These are phyloP conservation scores for Lumbricus terrestris DNA, from an alignment of 2,888 invertebrate species.

Conservation along the genomic window DNA sequence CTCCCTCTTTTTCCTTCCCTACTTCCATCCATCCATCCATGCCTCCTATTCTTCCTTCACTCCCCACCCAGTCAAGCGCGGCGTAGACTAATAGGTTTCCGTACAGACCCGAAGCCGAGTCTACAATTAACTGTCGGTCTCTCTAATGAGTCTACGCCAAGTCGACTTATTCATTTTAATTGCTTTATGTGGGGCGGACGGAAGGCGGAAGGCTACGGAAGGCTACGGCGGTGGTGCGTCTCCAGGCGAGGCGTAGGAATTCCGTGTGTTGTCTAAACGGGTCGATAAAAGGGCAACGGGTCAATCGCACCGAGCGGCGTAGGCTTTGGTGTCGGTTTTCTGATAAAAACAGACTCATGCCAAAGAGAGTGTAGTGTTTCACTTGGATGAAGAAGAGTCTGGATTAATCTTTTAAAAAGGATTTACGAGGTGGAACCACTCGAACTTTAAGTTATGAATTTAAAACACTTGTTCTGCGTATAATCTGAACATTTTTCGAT, in stretches of 20 bases:
- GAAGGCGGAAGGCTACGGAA: slow-evolving; percentile 3
- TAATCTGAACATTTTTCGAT: too few species aligned
- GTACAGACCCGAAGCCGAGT: not conserved
- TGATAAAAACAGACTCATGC: not conserved
- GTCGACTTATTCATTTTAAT: not conserved
- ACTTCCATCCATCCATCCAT: not conserved
- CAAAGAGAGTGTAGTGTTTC: too few species aligned
- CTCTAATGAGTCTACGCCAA: not conserved
- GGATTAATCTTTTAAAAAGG: too few species aligned
- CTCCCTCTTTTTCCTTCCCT: not conserved
- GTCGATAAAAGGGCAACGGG: not conserved
- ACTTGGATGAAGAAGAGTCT: not conserved
- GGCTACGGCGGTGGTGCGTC: slow-evolving; percentile 3
- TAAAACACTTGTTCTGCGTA: too few species aligned
- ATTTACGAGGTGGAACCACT: too few species aligned
- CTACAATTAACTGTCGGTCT: not conserved
- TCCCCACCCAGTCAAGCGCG: not conserved
- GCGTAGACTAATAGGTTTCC: not conserved
- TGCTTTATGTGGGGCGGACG: not conserved
- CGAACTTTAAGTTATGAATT: too few species aligned
- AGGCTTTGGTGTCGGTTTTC: not conserved
- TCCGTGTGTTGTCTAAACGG: slow-evolving; percentile 17
- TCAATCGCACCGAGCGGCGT: not conserved
- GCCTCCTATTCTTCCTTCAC: not conserved
- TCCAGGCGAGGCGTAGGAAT: not conserved